A percentile compares a stretch with the other conserved stretches of the same genome.
Conservation (phyloP, 53 echinoderm and acorn worm species). For the Antedon mediterranea region DNA sequence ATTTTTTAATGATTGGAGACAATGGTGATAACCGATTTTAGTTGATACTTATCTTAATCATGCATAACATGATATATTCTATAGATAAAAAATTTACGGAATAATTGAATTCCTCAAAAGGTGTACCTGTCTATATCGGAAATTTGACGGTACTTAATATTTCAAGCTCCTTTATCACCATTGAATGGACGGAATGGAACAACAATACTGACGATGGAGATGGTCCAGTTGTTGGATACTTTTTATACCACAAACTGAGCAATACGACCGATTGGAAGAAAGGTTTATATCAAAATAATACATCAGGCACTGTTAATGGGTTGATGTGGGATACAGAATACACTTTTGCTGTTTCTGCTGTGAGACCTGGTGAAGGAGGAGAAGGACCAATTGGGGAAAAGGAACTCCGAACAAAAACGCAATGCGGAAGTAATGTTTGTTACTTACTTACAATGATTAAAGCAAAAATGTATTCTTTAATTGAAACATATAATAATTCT, state of each 20-base stretch:
- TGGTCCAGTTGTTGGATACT: constrained; percentile 17
- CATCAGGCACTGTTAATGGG: constrained; percentile 1
- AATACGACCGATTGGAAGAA: background rate
- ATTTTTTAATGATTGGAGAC: too few species aligned
- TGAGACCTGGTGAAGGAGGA: constrained; percentile 27
- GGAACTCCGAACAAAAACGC: background rate
- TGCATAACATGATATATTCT: too few species aligned
- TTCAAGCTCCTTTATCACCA: background rate
- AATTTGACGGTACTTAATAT: background rate
- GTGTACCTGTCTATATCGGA: background rate
- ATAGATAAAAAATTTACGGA: too few species aligned
- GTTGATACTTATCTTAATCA: too few species aligned
- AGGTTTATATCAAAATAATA: too few species aligned
- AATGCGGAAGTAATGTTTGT: background rate
- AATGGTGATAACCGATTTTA: too few species aligned
- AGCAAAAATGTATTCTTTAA: too few species aligned
- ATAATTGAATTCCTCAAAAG: too few species aligned
- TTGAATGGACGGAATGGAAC: constrained; percentile 24
- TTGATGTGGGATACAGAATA: constrained; percentile 31
- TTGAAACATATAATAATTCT: too few species aligned
- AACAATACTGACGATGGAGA: constrained; percentile 2
- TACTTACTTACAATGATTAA: too few species aligned
- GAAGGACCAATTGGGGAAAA: constrained; percentile 21
- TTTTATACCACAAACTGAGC: constrained; percentile 3
- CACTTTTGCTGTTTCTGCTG: constrained; percentile 30